Evolutionary conservation across 2,113 vertebrate species (phyloP).

Genomic region (Malaclemys terrapin): DNA sequence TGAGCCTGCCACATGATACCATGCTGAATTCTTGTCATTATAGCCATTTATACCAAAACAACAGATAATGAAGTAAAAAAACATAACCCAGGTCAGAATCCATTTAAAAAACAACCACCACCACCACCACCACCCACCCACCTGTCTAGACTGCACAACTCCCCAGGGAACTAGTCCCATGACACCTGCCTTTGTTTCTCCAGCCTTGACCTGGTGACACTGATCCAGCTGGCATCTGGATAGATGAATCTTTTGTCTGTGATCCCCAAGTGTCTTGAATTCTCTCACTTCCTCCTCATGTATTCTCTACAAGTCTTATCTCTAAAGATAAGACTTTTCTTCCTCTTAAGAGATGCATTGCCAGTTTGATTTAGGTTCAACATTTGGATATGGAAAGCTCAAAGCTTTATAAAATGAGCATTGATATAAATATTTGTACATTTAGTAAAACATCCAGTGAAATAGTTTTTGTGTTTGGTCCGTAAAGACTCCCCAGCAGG

Average conservation of each 20-base stretch:
- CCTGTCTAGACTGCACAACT: not conserved
- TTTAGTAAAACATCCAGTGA: not conserved
- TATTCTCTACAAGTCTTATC: not conserved
- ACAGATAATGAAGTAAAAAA: not conserved
- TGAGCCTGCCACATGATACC: not conserved
- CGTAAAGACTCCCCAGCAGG: not conserved
- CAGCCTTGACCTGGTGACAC: not conserved
- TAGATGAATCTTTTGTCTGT: not conserved
- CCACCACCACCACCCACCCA: no score
- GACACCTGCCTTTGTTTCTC: not conserved
- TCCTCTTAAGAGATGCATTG: not conserved
- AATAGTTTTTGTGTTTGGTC: not conserved
- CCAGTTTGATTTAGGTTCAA: not conserved
- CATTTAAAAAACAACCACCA: not conserved
- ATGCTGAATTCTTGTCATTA: not conserved
- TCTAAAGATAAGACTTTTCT: not conserved
- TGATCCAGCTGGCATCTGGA: not conserved
- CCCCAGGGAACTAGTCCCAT: not conserved
- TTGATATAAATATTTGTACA: not conserved
- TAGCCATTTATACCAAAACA: not conserved
- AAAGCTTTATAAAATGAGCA: not conserved
- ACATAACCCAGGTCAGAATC: not conserved
- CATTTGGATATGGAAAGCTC: not conserved
- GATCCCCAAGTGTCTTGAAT: not conserved
- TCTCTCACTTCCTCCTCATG: not conserved